Evolutionary conservation across 2,888 invertebrate genomes (phyloP), one percentile per base, ranked within the genome.

Genomic region (Acheta domesticus): DNA sequence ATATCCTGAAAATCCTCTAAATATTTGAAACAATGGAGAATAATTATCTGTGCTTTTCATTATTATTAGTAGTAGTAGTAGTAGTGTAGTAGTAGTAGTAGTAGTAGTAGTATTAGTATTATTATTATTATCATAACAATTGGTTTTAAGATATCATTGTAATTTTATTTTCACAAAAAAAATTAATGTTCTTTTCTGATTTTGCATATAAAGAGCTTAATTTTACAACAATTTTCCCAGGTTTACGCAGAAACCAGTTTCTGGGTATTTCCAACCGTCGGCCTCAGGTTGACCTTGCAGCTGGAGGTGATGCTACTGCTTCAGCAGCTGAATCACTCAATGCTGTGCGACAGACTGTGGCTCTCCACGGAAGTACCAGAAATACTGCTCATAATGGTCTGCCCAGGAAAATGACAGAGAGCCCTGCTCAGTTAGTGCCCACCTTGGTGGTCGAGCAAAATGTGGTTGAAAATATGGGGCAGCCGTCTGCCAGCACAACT

Each of bases 331-430:
- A 14, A 4, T 19, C 62, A 4, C 62, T n/a, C n/a, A 62, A 62
- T n/a, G 2, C 62, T 62, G 14, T n/a, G n/a, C 14, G 62, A 62
- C 62, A 62, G n/a, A 62, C 62, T 19, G 62, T 62, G 4, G 62
- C 62, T 62, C 62, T 62, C n/a, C 62, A n/a, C 4, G 62, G 62
- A 62, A 62, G 62, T 62, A 19, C 62, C 4, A 62, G 62, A n/a
- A 62, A 62, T n/a, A 19, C 62, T 19, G n/a, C 62, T 4, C 14
- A 62, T 62, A 19, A 62, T 62, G 62, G 62, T 62, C 62, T 62
- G 14, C 62, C 62, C n/a, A 62, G 62, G 62, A 62, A 62, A 62
- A 62, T 62, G 62, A 62, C n/a, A n/a, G 62, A 62, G n/a, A 62
- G 62, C 5, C 62, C 62, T 19, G 62, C 62, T n/a, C 62, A 62